phyloP scores from a whole-genome alignment of 2,888 invertebrate species.

The Pseudococcus longispinus region DNA sequence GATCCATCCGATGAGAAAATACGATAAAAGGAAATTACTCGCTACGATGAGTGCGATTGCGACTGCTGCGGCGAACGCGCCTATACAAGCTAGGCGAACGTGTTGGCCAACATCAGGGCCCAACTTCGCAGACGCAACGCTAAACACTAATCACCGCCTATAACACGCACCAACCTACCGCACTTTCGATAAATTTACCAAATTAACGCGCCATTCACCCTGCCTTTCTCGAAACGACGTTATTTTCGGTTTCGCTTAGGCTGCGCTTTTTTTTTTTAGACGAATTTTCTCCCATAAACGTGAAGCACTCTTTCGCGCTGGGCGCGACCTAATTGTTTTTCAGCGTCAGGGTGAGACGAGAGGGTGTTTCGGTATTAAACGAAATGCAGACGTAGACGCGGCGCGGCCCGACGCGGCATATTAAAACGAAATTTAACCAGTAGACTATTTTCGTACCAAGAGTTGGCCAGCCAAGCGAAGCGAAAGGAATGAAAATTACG shows the following conservation, averaged over 20 bases:
- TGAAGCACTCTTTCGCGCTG: not conserved
- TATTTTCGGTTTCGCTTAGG: not conserved
- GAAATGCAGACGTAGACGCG: no score
- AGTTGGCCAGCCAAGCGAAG: not conserved
- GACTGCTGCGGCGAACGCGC: not conserved
- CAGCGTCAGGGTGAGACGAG: not conserved
- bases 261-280: not conserved
- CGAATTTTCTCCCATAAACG: not conserved
- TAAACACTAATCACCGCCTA: conserved; percentile 13
- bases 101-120: conserved; percentile 3
- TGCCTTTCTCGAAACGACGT: not conserved
- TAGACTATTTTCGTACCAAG: not conserved
- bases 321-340: not conserved
- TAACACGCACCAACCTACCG: conserved; percentile 1
- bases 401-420: no score
- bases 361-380: no score
- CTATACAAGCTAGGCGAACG: not conserved
- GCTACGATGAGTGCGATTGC: not conserved
- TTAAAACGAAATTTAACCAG: not conserved
- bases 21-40: not conserved
- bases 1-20: not conserved
- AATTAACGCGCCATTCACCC: not conserved
- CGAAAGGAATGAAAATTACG: not conserved
- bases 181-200: conserved; percentile 24
- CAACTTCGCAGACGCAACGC: not conserved